phyloP scores from a whole-genome alignment of 2,797 vertebrate species.

The Rhinophrynus dorsalis region DNA sequence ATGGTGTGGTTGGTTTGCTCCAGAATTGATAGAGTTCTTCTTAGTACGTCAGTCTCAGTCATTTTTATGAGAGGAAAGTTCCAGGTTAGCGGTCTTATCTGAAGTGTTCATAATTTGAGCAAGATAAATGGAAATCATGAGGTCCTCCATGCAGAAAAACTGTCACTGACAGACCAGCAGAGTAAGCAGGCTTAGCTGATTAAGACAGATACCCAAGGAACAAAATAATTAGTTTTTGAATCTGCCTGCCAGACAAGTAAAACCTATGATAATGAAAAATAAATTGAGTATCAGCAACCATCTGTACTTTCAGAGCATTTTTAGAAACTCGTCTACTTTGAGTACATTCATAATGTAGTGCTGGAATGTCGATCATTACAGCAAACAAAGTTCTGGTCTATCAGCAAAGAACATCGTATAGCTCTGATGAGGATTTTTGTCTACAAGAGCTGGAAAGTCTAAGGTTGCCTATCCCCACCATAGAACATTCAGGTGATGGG shows the following conservation, averaged over 20 bases:
- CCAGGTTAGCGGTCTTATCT: too few relatives aligned
- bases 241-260: conserved; percentile 44
- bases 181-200: conserved; percentile 29
- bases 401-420: neutral
- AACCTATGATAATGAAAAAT: conserved; percentile 48
- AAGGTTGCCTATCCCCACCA: too few relatives aligned
- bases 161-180: conserved; percentile 11
- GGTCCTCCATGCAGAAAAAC: conserved; percentile 31
- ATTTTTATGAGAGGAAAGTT: too few relatives aligned
- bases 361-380: conserved; percentile 19
- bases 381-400: conserved; percentile 13
- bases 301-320: conserved; percentile 40
- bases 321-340: conserved; percentile 31
- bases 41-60: too few relatives aligned
- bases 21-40: too few relatives aligned
- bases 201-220: conserved; percentile 49
- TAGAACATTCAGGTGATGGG: too few relatives aligned
- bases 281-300: conserved; percentile 45
- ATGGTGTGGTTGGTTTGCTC: too few relatives aligned
- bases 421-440: too few relatives aligned
- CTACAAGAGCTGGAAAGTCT: too few relatives aligned
- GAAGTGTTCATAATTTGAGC: conserved; percentile 22
- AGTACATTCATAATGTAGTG: conserved; percentile 24
- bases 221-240: conserved; percentile 47
- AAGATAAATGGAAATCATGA: conserved; percentile 39